Evolutionary conservation across 1,140 invertebrate species (phyloP), one percentile per base, ranked within the genome.

Genomic region (Stenopsyche tienmushanensis): DNA sequence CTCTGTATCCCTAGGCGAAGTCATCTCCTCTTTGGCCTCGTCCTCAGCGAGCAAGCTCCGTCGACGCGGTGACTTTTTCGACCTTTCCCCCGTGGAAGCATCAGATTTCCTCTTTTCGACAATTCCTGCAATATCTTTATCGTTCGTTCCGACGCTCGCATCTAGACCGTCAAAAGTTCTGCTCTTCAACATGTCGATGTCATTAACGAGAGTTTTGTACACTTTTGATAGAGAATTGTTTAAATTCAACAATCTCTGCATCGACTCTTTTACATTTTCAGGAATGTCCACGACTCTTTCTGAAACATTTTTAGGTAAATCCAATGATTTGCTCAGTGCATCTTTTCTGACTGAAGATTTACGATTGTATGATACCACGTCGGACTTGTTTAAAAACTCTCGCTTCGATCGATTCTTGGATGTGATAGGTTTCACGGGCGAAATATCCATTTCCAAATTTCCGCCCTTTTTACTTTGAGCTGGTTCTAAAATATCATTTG

Each of bases 201-300:
- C 20, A 9, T 52, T 34, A 1, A 52, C 9, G 1, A 62, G 17
- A 21, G 25, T 18, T n/a, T 20, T 41, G 13, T 18, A 52, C 21
- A 62, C 23, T n/a, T 34, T 62, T 1, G 24, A 18, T 1, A 62
- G 3, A 20, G 59, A 50, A 18, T 52, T 44, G 13, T 50, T 39
- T 20, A 62, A 5, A 15, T 29, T 34, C 9, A 9, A 15, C 26
- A 62, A 41, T 52, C 59, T 29, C 1, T 62, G 13, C 3, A 52
- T 52, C 1, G 42, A 41, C n/a, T 60, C 57, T 18, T 60, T 10
- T 13, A 47, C 17, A 44, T n/a, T 7, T 25, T 17, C 17, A 29
- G 29, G n/a, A n/a, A n/a, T 42, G 52, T 7, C 26, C 13, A 9
- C 2, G 15, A 24, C 17, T 41, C 2, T 3, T 20, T n/a, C 3